These are phyloP conservation scores for Telmatochromis sp. DNA, from an alignment of 2,113 vertebrate species.

Conservation along the genomic window DNA sequence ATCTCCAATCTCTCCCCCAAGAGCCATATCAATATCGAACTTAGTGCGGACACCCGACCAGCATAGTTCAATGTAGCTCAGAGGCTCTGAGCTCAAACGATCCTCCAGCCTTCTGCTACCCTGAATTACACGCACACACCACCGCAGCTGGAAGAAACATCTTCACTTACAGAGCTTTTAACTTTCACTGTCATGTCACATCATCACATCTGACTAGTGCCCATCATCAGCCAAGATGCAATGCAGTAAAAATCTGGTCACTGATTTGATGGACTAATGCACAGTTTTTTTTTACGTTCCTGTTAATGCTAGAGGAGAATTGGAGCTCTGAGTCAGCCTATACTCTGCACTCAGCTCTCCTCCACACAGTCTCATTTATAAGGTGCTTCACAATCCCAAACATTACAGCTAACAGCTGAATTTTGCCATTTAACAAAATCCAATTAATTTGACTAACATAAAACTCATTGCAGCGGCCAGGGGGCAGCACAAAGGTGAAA, in stretches of 20 bases:
- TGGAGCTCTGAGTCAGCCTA: not conserved
- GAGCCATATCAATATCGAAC: not conserved
- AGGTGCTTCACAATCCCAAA: not conserved
- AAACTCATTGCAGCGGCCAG: not conserved
- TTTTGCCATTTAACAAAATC: not conserved
- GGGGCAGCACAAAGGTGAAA: not conserved
- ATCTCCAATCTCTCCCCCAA: not conserved
- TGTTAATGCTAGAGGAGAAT: rapidly evolving
- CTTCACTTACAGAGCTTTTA: not conserved
- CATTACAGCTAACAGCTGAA: not conserved
- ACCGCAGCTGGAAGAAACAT: not conserved
- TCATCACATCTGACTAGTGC: not conserved
- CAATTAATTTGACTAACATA: rapidly evolving
- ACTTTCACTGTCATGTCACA: not conserved
- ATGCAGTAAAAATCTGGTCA: not conserved
- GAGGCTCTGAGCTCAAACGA: not conserved
- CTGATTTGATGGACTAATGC: not conserved
- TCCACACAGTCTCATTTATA: not conserved
- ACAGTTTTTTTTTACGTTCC: rapidly evolving
- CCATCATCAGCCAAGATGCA: not conserved
- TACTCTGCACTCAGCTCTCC: not conserved
- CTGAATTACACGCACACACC: not conserved
- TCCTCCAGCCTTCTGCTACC: not conserved
- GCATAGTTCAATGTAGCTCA: not conserved
- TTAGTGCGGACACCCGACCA: not conserved